Conservation (phyloP, 2,888 invertebrate species). For the Pyrgus malvae region DNA sequence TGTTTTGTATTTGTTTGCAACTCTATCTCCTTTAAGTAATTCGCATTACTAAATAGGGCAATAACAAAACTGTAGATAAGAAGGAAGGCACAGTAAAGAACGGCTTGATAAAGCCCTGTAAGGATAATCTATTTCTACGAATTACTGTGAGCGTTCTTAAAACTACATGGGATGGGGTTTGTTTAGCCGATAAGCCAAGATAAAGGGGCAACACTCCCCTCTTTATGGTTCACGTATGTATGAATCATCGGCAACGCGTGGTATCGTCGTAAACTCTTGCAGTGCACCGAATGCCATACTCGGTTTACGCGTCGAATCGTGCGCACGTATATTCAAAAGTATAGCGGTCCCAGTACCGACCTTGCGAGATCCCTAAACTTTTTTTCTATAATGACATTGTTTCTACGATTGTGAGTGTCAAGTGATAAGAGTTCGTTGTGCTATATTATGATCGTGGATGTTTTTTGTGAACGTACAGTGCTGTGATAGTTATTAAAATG, state of each 20-base stretch:
- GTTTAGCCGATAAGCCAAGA: slow-evolving; percentile 31
- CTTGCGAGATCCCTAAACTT: slow-evolving; percentile 42
- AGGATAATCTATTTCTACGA: background rate
- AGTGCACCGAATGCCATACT: slow-evolving; percentile 47
- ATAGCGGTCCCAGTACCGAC: slow-evolving; percentile 32
- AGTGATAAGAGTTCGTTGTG: slow-evolving; percentile 51
- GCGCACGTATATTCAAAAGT: slow-evolving; percentile 52
- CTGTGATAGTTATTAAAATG: slow-evolving; percentile 55
- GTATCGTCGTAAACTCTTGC: slow-evolving; percentile 25
- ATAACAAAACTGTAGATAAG: too few species aligned
- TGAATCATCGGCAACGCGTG: slow-evolving; percentile 41
- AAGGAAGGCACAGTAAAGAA: background rate
- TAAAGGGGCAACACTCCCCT: slow-evolving; percentile 38
- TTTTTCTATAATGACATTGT: slow-evolving; percentile 44
- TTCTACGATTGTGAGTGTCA: slow-evolving; percentile 42
- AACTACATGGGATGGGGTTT: slow-evolving; percentile 20
- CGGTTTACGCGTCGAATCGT: slow-evolving; percentile 50
- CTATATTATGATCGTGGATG: slow-evolving; percentile 35
- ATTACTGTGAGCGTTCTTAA: background rate
- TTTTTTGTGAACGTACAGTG: slow-evolving; percentile 36
- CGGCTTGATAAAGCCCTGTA: background rate
- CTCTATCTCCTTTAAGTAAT: too few species aligned
- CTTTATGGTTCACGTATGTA: slow-evolving; percentile 36
- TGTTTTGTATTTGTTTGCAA: too few species aligned
- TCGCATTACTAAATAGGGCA: too few species aligned